A percentile compares a stretch with the other conserved stretches of the same genome.
Evolutionary conservation across 2,888 invertebrate genomes (phyloP).

Genomic region (Sylvicola cinctus): DNA sequence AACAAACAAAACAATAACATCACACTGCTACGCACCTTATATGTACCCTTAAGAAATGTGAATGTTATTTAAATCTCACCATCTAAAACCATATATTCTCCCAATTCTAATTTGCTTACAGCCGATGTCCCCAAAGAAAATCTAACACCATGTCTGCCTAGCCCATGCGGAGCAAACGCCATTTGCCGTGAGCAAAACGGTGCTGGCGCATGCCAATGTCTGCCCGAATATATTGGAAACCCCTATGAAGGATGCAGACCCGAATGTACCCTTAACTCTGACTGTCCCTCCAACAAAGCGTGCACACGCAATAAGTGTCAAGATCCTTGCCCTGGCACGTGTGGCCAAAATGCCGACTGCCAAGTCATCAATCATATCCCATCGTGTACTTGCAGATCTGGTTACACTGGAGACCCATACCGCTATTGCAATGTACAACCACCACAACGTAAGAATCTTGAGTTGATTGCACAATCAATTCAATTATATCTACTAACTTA

Average conservation of each 20-base stretch:
- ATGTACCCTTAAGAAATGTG: conserved; percentile 10
- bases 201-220: conserved; percentile 50
- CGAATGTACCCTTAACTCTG: conserved; percentile 66
- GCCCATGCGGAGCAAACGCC: conserved; percentile 54
- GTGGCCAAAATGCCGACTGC: conserved; percentile 63
- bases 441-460: conserved; percentile 31
- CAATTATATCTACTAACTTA: conserved; percentile 1
- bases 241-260: conserved; percentile 62
- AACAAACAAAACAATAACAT: too few species aligned
- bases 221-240: conserved; percentile 50
- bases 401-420: conserved; percentile 65
- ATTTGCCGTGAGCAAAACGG: conserved; percentile 49
- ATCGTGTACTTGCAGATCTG: conserved; percentile 61
- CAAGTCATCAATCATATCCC: conserved; percentile 72
- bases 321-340: conserved; percentile 64
- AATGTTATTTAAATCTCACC: too few species aligned
- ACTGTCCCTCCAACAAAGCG: conserved; percentile 59
- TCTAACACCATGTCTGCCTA: conserved; percentile 43
- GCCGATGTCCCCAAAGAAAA: conserved; percentile 40
- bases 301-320: conserved; percentile 63
- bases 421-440: conserved; percentile 34
- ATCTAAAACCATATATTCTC: conserved; percentile 15
- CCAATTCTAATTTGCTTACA: conserved; percentile 32
- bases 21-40: too few species aligned
- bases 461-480: neutral